Evolutionary conservation across 2,888 invertebrate species (phyloP), one percentile per base, ranked within the genome.

Genomic region (Ametastegia equiseti): DNA sequence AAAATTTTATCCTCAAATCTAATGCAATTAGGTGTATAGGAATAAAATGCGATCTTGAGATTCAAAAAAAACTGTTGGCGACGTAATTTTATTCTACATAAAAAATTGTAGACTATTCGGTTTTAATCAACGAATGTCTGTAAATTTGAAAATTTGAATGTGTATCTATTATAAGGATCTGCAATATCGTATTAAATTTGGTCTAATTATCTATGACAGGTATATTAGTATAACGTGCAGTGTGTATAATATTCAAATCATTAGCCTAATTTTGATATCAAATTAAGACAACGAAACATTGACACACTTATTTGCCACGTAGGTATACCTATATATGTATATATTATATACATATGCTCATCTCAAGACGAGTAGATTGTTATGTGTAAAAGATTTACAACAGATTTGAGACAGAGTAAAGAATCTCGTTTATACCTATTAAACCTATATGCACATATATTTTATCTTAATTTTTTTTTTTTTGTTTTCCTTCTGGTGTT

Each of bases 211-310:
- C n/a, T 39, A n/a, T 11, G 9, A 9, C 2, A 60, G 13, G 11
- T 13, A 30, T 2, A 15, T 11, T 23, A 1, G 13, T 0, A 30
- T 0, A 60, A 7, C 2, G 2, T 13, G 4, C 0, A 30, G 13
- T 13, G 1, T n/a, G 2, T 19, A 67, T 11, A 36, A 11, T 9
- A 23, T 19, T 39, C 6, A 67, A 67, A 67, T 36, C 39, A n/a
- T 36, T 67, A 67, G 7, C 67, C 67, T 19, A 67, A 67, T 67
- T 67, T 67, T 36, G 23, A 19, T 19, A 39, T 67, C 39, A 11
- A 67, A 67, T 67, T 39, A 39, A 19, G n/a, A 19, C 13, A 39
- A 19, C 67, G 39, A 67, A 36, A 27, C 67, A 39, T 67, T 67
- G 67, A 67, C 67, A 67, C 39, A 39, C 39, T 39, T 39, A 23